A percentile compares a stretch with the other conserved stretches of the same genome.
These are phyloP conservation scores for Heterodera filipjevi DNA, from an alignment of 2,888 invertebrate genomes.

Conservation along the genomic window DNA sequence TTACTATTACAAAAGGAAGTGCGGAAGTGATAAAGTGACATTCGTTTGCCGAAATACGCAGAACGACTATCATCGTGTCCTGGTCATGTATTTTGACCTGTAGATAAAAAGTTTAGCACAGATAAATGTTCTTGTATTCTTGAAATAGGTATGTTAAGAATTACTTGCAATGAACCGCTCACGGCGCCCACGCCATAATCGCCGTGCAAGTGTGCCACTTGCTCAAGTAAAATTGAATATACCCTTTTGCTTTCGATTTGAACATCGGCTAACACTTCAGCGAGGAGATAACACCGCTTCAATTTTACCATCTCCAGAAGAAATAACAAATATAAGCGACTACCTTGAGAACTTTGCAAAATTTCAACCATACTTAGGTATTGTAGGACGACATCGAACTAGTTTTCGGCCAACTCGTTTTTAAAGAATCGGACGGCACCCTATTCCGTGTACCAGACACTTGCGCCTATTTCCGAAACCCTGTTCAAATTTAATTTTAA, in stretches of 20 bases:
- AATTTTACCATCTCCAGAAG: slow-evolving; percentile 24
- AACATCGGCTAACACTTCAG: slow-evolving; percentile 30
- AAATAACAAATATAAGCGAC: neutral
- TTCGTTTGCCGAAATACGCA: slow-evolving; percentile 29
- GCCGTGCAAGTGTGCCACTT: slow-evolving; percentile 34
- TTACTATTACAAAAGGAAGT: slow-evolving; percentile 33
- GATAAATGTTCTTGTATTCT: neutral
- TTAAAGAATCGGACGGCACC: too few relatives aligned
- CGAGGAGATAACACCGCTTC: slow-evolving; percentile 29
- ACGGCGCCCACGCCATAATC: slow-evolving; percentile 37
- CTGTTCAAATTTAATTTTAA: too few relatives aligned
- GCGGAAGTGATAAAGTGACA: slow-evolving; percentile 32
- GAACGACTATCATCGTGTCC: slow-evolving; percentile 34
- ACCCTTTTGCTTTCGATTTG: slow-evolving; percentile 28
- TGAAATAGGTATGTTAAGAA: neutral
- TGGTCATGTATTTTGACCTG: slow-evolving; percentile 36
- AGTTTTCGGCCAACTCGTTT: too few relatives aligned
- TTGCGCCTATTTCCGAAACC: too few relatives aligned
- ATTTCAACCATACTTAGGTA: too few relatives aligned
- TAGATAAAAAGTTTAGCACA: too few relatives aligned
- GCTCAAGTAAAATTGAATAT: slow-evolving; percentile 33
- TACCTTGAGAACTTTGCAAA: too few relatives aligned
- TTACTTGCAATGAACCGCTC: slow-evolving; percentile 27
- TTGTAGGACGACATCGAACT: too few relatives aligned
- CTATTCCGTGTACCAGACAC: too few relatives aligned